A percentile compares a stretch with the other conserved stretches of the same genome.
These are phyloP conservation scores for Ginglymostoma cirratum DNA, from an alignment of 2,113 vertebrate genomes.

Conservation along the genomic window DNA sequence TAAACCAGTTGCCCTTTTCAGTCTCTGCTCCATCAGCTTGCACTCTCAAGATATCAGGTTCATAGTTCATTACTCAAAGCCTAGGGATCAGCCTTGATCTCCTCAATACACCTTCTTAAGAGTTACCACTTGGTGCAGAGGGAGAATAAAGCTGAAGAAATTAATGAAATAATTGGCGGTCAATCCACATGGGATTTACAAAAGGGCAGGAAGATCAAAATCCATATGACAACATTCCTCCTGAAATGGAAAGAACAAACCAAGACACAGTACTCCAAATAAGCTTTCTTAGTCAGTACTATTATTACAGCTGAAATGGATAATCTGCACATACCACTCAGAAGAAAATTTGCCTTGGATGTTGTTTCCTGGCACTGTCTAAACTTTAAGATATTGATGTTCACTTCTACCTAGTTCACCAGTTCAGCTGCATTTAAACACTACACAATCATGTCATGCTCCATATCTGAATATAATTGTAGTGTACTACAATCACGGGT, in stretches of 20 bases:
- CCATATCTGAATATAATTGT: too few relatives aligned
- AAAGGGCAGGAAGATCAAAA: neutral
- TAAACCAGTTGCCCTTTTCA: neutral
- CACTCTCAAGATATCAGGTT: neutral
- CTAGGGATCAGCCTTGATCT: neutral
- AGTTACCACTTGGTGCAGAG: neutral
- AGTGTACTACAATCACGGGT: too few relatives aligned
- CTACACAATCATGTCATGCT: too few relatives aligned
- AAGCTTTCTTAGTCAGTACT: neutral
- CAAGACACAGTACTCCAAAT: neutral
- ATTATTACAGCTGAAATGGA: neutral
- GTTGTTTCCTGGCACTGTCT: neutral
- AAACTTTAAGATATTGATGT: too few relatives aligned
- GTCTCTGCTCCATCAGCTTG: neutral
- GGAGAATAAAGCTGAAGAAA: neutral
- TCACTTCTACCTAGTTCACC: too few relatives aligned
- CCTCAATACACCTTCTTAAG: neutral
- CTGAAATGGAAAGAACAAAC: neutral
- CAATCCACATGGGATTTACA: neutral
- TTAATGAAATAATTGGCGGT: neutral
- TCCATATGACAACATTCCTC: neutral
- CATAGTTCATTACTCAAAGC: neutral
- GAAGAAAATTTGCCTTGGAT: neutral
- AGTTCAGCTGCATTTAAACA: too few relatives aligned
- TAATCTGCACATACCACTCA: neutral